Evolutionary conservation across 2,888 invertebrate species (phyloP).

Genomic region (Megastigmus dorsalis): DNA sequence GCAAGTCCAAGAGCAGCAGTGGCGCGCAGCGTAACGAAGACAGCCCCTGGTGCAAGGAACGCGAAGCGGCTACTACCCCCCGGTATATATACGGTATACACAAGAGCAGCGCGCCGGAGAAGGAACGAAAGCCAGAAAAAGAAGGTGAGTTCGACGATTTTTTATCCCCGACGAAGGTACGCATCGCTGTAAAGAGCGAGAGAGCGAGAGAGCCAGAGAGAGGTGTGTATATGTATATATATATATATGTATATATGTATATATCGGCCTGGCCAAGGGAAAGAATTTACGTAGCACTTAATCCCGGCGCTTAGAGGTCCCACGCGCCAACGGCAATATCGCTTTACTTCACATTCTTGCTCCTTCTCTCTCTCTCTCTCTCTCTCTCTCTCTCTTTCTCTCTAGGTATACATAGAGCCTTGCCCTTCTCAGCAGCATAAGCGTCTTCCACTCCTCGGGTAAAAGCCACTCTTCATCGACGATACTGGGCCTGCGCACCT

Average conservation of each 20-base stretch:
- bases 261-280: conserved; percentile 51
- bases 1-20: too few relatives aligned
- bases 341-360: conserved; percentile 64
- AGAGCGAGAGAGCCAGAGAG: background rate
- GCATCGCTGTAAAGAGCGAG: background rate
- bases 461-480: conserved; percentile 43
- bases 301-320: conserved; percentile 71
- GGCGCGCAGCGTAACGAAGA: too few relatives aligned
- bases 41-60: too few relatives aligned
- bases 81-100: too few relatives aligned
- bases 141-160: conserved; percentile 63
- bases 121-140: background rate
- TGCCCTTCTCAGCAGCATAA: conserved; percentile 54
- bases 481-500: too few relatives aligned
- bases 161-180: conserved; percentile 64
- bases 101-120: background rate
- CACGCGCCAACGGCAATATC: conserved; percentile 61
- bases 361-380: background rate
- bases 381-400: background rate
- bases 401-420: conserved; percentile 57
- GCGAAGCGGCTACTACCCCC: too few relatives aligned
- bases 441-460: conserved; percentile 44
- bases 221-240: background rate
- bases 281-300: conserved; percentile 74
- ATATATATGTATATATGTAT: background rate